phyloP scores from a whole-genome alignment of 2,797 vertebrate species.

The Chloroceryle inda region DNA sequence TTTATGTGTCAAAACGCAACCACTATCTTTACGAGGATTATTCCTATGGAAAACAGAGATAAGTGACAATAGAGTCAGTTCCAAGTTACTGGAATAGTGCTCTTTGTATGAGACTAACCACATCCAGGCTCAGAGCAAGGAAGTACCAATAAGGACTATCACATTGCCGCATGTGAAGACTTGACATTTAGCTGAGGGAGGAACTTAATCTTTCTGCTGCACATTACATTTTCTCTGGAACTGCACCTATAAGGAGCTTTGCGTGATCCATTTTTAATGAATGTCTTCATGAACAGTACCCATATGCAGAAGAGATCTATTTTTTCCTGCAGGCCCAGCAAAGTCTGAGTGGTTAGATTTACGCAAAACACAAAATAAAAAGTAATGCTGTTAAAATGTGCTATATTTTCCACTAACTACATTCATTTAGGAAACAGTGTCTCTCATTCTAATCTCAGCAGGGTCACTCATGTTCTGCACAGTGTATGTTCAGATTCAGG shows the following conservation, averaged over 20 bases:
- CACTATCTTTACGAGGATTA: background rate
- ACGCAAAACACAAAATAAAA: background rate
- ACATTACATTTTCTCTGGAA: background rate
- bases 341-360: background rate
- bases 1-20: background rate
- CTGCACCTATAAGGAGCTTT: background rate
- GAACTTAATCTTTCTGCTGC: background rate
- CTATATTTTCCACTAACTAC: constrained; percentile 9
- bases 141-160: background rate
- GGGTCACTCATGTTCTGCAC: background rate
- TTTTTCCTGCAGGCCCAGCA: constrained; percentile 2
- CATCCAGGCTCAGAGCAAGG: background rate
- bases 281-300: background rate
- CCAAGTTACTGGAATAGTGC: background rate
- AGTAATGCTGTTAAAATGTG: background rate
- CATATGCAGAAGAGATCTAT: background rate
- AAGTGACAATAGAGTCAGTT: background rate
- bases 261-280: background rate
- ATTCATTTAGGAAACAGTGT: background rate
- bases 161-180: background rate
- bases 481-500: constrained; percentile 18
- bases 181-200: background rate
- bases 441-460: background rate
- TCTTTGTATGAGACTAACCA: background rate
- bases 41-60: background rate